These are phyloP conservation scores for Protophormia terraenovae DNA, from an alignment of 2,888 invertebrate species.

Conservation along the genomic window DNA sequence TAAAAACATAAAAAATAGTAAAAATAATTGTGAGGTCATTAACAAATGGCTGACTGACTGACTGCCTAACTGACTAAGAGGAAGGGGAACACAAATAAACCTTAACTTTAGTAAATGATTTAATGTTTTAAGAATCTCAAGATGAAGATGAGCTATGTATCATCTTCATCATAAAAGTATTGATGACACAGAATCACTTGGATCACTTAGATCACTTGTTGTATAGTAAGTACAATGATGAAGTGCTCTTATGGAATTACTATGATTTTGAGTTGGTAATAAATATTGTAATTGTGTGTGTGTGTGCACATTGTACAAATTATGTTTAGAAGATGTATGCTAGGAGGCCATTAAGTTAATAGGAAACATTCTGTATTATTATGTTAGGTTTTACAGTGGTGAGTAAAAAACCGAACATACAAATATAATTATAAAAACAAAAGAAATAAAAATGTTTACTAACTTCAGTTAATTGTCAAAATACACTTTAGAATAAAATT, in stretches of 20 bases:
- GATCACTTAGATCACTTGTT: background rate
- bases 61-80: no score
- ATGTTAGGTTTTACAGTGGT: no score
- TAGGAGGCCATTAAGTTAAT: conserved; percentile 59
- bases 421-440: background rate
- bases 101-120: conserved; percentile 43
- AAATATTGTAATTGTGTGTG: no score
- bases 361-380: conserved; percentile 27
- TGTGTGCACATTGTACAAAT: background rate
- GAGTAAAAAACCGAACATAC: no score
- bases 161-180: conserved; percentile 1
- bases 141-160: conserved; percentile 43
- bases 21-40: conserved; percentile 73
- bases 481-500: no score
- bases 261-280: background rate
- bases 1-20: conserved; percentile 44
- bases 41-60: conserved; percentile 28
- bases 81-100: background rate
- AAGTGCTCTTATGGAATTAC: background rate
- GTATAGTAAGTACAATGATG: background rate
- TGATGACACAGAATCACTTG: conserved; percentile 31
- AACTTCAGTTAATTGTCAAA: no score
- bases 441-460: no score
- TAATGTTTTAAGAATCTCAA: conserved; percentile 50
- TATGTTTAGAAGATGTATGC: conserved; percentile 24